Percentiles rank a stretch among this genome's conserved stretches.
Evolutionary conservation across 2,888 invertebrate species (phyloP).

Genomic region (Neria commutata): DNA sequence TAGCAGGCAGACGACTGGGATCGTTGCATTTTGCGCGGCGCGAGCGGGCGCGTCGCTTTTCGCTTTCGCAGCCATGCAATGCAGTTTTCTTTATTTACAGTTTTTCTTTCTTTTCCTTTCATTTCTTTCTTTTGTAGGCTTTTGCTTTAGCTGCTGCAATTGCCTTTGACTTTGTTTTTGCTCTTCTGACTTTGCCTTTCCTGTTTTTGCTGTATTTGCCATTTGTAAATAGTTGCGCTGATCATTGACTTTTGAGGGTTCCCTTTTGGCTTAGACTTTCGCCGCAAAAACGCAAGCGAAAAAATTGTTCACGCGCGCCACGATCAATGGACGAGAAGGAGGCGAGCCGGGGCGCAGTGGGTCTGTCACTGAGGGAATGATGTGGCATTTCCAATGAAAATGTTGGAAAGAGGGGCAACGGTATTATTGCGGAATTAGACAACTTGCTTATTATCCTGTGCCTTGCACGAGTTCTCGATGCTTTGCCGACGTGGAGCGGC

Average conservation of each 20-base stretch:
- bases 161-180: conserved; percentile 23
- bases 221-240: conserved; percentile 33
- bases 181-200: conserved; percentile 27
- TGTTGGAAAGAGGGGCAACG: too few relatives aligned
- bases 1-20: conserved; percentile 21
- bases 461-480: too few relatives aligned
- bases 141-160: conserved; percentile 22
- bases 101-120: conserved; percentile 34
- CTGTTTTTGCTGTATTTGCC: conserved; percentile 9
- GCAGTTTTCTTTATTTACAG: conserved; percentile 48
- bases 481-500: too few relatives aligned
- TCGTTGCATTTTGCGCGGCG: conserved; percentile 26
- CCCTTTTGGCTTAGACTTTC: conserved; percentile 43
- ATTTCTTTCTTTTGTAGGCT: conserved; percentile 42
- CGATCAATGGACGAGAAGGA: neutral
- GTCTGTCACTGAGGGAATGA: neutral
- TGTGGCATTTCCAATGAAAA: too few relatives aligned
- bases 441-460: too few relatives aligned
- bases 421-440: too few relatives aligned
- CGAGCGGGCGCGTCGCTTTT: conserved; percentile 31
- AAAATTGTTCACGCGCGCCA: neutral
- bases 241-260: conserved; percentile 54
- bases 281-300: conserved; percentile 43
- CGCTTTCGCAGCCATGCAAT: conserved; percentile 23
- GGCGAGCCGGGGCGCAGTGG: too few relatives aligned